Percentiles rank a stretch among this genome's conserved stretches.
Evolutionary conservation across 2,113 vertebrate species (phyloP).

Genomic region (Rhadina sibilatrix): DNA sequence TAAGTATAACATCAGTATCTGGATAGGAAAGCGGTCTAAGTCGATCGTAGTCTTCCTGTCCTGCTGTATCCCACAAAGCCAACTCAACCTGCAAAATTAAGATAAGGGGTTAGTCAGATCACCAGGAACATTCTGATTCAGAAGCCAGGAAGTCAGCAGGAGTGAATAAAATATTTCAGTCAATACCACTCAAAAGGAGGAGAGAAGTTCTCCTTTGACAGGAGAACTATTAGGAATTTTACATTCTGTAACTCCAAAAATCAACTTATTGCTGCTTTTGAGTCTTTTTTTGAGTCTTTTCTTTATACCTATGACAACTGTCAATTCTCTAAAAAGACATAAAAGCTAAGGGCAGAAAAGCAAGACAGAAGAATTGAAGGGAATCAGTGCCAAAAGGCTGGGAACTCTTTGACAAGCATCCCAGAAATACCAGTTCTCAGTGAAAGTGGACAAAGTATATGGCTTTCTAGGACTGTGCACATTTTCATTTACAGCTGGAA

Average conservation of each 20-base stretch:
- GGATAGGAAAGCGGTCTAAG: conserved; percentile 97
- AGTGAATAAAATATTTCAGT: not conserved
- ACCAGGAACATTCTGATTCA: not conserved
- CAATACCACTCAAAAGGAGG: not conserved
- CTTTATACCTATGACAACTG: not conserved
- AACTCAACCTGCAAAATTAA: conserved; percentile 86
- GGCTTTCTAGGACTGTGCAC: not conserved
- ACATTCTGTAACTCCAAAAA: not conserved
- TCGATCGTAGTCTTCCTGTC: conserved; percentile 97
- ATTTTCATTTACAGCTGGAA: not conserved
- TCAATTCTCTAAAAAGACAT: not conserved
- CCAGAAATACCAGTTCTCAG: not conserved
- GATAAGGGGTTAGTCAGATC: not conserved
- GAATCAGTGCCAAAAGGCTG: not conserved
- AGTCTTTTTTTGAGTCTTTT: not conserved
- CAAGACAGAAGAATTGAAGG: not conserved
- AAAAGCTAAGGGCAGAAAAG: not conserved
- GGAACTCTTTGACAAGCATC: not conserved
- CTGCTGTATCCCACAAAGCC: conserved; percentile 98
- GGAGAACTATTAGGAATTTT: not conserved
- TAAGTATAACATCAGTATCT: conserved; percentile 98
- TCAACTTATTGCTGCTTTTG: not conserved
- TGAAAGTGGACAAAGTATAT: not conserved
- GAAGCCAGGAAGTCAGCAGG: not conserved
- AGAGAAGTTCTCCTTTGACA: not conserved